Evolutionary conservation across 2,113 vertebrate species (phyloP).

Genomic region (Pelobates fuscus): DNA sequence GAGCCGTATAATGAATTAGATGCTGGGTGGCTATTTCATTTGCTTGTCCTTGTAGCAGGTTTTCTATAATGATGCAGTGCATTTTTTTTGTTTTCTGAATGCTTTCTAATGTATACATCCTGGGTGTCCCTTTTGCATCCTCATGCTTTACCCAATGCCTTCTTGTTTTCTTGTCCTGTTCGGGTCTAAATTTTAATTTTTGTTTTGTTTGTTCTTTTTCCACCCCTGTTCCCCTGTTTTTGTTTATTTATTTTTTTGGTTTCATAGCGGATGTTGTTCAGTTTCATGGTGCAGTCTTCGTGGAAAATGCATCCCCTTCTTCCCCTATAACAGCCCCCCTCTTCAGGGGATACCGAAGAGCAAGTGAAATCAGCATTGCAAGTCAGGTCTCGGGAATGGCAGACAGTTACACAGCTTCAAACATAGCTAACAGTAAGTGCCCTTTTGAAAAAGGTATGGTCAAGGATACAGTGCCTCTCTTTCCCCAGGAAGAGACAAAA

Average conservation of each 20-base stretch:
- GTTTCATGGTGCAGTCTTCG: conserved; percentile 90
- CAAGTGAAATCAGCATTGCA: conserved; percentile 96
- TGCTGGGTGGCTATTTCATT: conserved; percentile 41
- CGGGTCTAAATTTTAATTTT: conserved; percentile 37
- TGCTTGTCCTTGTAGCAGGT: conserved; percentile 31
- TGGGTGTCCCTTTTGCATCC: conserved; percentile 51
- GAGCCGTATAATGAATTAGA: conserved; percentile 37
- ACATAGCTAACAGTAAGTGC: conserved; percentile 96
- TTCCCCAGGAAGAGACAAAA: conserved; percentile 9
- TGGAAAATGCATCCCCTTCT: conserved; percentile 87
- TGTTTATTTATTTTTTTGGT: conserved; percentile 83
- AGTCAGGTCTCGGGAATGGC: conserved; percentile 98
- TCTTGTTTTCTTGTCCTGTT: conserved; percentile 56
- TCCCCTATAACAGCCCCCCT: conserved; percentile 81
- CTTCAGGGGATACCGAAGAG: conserved; percentile 86
- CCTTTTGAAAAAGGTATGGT: conserved; percentile 20
- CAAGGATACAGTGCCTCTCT: conserved; percentile 7
- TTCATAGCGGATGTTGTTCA: conserved; percentile 93
- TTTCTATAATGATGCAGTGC: conserved; percentile 19
- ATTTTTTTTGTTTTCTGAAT: conserved; percentile 31
- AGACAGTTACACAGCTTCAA: conserved; percentile 93
- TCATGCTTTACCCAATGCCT: conserved; percentile 47
- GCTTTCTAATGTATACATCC: conserved; percentile 32
- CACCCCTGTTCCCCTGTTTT: conserved; percentile 58
- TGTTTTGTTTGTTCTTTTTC: conserved; percentile 35